Conservation (phyloP, 2,888 invertebrate genomes). For the Mimumesa dahlbomi region DNA sequence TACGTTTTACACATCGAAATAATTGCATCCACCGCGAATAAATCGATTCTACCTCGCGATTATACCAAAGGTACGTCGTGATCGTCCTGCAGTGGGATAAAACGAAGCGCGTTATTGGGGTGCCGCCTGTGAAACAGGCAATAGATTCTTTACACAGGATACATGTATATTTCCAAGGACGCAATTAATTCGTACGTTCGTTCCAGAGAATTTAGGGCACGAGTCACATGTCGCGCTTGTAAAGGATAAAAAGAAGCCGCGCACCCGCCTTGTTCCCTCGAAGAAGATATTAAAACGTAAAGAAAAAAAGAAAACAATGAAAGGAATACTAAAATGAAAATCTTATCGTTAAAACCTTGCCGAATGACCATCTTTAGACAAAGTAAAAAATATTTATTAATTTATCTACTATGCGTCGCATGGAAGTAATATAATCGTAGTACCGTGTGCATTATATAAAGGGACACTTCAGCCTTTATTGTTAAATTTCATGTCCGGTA, state of each 20-base stretch:
- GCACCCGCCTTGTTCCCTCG: background rate
- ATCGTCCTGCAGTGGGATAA: slow-evolving; percentile 11
- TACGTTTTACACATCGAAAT: slow-evolving; percentile 10
- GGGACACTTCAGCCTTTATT: slow-evolving; percentile 30
- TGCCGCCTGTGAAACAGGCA: slow-evolving; percentile 17
- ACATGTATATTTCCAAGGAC: slow-evolving; percentile 5
- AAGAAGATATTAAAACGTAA: background rate
- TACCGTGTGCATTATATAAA: background rate
- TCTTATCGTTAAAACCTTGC: background rate
- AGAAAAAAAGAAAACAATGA: background rate
- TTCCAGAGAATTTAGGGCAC: slow-evolving; percentile 9
- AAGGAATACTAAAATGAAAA: too few species aligned
- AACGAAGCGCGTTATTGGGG: slow-evolving; percentile 15
- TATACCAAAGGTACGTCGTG: slow-evolving; percentile 57
- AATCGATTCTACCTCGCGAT: slow-evolving; percentile 60
- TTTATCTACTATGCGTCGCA: slow-evolving; percentile 9
- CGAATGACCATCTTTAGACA: slow-evolving; percentile 3
- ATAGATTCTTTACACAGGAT: slow-evolving; percentile 6
- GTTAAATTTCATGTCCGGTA: slow-evolving; percentile 37
- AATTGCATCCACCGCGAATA: slow-evolving; percentile 7
- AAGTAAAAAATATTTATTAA: background rate
- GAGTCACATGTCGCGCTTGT: background rate
- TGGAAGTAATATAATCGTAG: slow-evolving; percentile 11
- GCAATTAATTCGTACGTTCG: slow-evolving; percentile 17
- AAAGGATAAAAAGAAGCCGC: slow-evolving; percentile 8